A percentile compares a stretch with the other conserved stretches of the same genome.
Conservation (phyloP, 2,113 vertebrate genomes). For the Elephantulus edwardii region DNA sequence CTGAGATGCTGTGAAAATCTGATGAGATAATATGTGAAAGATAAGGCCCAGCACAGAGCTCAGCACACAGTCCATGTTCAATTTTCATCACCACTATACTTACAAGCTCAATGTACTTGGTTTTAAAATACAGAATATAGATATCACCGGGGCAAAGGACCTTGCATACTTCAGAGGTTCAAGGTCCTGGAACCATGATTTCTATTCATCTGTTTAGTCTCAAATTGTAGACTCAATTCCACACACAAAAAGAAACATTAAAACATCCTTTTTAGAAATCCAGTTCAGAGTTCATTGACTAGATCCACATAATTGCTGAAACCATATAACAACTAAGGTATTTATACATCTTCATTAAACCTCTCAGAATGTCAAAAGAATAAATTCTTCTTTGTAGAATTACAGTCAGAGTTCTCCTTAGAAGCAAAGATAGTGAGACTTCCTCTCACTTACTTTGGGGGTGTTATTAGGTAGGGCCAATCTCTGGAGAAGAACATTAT, state of each 20-base stretch:
- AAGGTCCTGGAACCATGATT: background rate
- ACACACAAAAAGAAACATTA: background rate
- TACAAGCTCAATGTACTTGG: background rate
- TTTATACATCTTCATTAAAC: background rate
- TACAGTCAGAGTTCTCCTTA: too few relatives aligned
- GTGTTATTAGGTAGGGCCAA: too few relatives aligned
- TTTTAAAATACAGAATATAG: background rate
- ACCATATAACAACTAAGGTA: rapidly evolving
- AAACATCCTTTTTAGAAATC: background rate
- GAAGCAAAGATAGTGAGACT: too few relatives aligned
- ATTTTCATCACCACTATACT: background rate
- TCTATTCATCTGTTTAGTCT: background rate
- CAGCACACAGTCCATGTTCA: rapidly evolving
- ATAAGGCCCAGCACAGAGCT: background rate
- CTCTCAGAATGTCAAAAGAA: too few relatives aligned
- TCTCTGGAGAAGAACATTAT: too few relatives aligned
- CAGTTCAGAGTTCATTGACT: background rate
- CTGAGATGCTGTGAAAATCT: background rate
- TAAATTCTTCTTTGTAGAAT: too few relatives aligned
- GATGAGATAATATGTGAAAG: background rate
- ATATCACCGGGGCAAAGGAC: background rate
- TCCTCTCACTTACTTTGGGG: too few relatives aligned
- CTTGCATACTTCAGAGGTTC: background rate
- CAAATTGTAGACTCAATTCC: background rate
- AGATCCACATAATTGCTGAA: background rate